Evolutionary conservation across 2,113 vertebrate species (phyloP).

Genomic region (Grammomys surdaster): DNA sequence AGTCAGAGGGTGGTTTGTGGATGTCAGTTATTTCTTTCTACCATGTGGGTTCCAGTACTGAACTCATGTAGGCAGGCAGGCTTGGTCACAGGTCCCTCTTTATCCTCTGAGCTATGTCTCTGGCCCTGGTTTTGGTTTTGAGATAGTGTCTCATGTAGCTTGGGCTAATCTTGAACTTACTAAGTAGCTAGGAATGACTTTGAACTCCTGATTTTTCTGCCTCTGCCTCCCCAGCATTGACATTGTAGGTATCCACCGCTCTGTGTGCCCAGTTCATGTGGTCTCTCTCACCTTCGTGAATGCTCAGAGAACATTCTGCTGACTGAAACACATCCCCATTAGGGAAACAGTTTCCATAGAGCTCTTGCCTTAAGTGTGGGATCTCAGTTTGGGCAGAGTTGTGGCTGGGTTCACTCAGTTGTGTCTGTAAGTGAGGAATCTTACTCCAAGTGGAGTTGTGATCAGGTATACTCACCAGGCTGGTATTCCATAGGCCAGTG

Average conservation of each 20-base stretch:
- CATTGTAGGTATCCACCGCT: neutral
- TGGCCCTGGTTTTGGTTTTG: neutral
- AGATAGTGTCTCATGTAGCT: neutral
- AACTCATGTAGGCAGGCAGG: neutral
- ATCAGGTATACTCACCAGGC: neutral
- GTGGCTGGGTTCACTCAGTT: neutral
- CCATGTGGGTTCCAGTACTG: neutral
- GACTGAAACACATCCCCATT: neutral
- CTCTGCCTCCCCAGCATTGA: neutral
- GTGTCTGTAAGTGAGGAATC: neutral
- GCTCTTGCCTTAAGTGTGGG: neutral
- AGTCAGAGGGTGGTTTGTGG: neutral
- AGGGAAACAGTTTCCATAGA: neutral
- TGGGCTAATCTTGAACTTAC: neutral
- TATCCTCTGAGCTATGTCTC: neutral
- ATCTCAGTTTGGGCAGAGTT: neutral
- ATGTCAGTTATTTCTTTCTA: neutral
- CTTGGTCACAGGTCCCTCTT: too few relatives aligned
- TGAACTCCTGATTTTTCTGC: neutral
- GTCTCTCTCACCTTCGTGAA: neutral
- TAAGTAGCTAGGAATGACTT: neutral
- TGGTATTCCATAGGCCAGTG: too few relatives aligned
- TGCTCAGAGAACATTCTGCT: neutral
- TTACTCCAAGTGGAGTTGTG: neutral
- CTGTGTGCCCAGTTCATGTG: neutral